Evolutionary conservation across 2,888 invertebrate species (phyloP).

Genomic region (Phorcus lineatus): DNA sequence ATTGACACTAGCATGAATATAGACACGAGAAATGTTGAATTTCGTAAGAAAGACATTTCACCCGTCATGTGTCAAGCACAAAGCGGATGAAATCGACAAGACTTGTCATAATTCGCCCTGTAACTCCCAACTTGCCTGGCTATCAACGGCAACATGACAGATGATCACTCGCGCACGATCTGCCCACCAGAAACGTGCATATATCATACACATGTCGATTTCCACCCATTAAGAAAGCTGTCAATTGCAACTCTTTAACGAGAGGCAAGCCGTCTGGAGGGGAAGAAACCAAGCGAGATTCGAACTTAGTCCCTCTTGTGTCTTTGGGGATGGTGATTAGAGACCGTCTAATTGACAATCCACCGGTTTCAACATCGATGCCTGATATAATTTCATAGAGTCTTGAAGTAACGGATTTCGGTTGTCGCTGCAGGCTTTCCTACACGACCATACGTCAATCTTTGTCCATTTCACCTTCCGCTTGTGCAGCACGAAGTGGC

Average conservation of each 20-base stretch:
- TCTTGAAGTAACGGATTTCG: conserved; percentile 10
- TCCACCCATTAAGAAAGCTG: conserved; percentile 20
- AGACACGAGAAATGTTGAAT: not conserved
- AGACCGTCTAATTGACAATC: conserved; percentile 18
- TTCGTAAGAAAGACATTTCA: conserved; percentile 17
- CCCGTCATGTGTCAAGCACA: conserved; percentile 9
- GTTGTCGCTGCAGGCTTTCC: not conserved
- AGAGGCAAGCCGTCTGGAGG: not conserved
- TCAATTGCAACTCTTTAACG: conserved; percentile 20
- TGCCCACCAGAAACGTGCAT: conserved; percentile 6
- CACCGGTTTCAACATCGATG: not conserved
- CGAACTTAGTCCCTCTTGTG: not conserved
- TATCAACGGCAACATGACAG: conserved; percentile 13
- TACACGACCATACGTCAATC: not conserved
- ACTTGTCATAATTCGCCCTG: conserved; percentile 22
- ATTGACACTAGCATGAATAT: not conserved
- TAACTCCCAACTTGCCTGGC: not conserved
- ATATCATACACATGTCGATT: conserved; percentile 24
- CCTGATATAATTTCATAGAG: conserved; percentile 6
- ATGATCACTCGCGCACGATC: not conserved
- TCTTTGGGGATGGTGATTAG: conserved; percentile 1
- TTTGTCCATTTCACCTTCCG: conserved; percentile 1
- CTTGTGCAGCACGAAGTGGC: not conserved
- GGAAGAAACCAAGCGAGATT: conserved; percentile 4
- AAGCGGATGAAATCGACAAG: conserved; percentile 14